Percentiles rank a stretch among this genome's conserved stretches.
Evolutionary conservation across 2,888 invertebrate species (phyloP).

Genomic region (Tolmerus cingulatus): DNA sequence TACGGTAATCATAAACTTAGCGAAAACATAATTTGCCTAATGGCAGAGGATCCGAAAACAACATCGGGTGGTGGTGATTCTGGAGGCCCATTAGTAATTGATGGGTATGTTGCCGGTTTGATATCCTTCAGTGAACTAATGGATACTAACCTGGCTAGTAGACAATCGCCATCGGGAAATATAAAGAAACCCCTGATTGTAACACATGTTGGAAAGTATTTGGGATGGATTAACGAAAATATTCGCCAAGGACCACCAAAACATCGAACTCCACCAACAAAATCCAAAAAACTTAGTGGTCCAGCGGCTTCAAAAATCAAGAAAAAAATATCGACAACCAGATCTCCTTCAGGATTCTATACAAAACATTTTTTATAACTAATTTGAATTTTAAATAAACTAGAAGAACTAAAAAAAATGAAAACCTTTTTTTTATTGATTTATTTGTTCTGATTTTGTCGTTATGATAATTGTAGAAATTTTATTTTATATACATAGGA

Average conservation of each 20-base stretch:
- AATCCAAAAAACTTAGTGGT: background rate
- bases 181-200: background rate
- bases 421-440: background rate
- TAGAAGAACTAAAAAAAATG: too few species aligned
- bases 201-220: background rate
- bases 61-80: background rate
- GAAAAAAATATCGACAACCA: background rate
- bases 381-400: background rate
- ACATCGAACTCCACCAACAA: background rate
- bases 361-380: too few species aligned
- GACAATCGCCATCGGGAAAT: background rate
- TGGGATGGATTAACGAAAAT: background rate
- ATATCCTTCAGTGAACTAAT: background rate
- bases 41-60: background rate
- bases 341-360: background rate
- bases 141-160: background rate
- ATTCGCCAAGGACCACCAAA: background rate
- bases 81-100: background rate
- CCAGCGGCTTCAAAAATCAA: background rate
- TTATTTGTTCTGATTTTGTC: background rate
- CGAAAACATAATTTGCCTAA: background rate
- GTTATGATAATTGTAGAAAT: too few species aligned
- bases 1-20: background rate
- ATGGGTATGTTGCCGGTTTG: background rate
- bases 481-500: too few species aligned